These are phyloP conservation scores for Microcebus murinus DNA, from an alignment of 2,113 vertebrate genomes.

Conservation along the genomic window DNA sequence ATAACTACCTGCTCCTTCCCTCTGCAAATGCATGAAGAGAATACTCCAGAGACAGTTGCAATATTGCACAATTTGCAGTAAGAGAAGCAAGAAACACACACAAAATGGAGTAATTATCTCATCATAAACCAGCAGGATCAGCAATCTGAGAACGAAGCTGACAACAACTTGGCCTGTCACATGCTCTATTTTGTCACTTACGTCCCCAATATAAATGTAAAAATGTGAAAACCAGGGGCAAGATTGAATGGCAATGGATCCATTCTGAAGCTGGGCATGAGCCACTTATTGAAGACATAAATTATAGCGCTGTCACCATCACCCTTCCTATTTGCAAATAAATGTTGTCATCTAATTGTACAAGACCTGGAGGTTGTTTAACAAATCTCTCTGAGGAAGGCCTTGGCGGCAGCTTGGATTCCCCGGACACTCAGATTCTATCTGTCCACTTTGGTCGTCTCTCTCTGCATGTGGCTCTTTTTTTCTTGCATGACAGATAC, in stretches of 20 bases:
- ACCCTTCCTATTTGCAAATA: slow-evolving; percentile 83
- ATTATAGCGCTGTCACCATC: slow-evolving; percentile 85
- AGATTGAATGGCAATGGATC: slow-evolving; percentile 75
- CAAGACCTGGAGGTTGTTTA: slow-evolving; percentile 82
- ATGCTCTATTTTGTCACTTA: slow-evolving; percentile 75
- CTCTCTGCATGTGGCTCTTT: not conserved
- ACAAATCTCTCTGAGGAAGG: slow-evolving; percentile 77
- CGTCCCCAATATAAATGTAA: slow-evolving; percentile 76
- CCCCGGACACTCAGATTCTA: slow-evolving; percentile 74
- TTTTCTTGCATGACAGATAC: slow-evolving; percentile 1
- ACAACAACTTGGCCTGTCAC: slow-evolving; percentile 74
- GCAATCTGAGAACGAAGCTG: slow-evolving; percentile 77
- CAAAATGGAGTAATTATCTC: slow-evolving; percentile 82
- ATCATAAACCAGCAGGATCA: slow-evolving; percentile 70
- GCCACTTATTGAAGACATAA: slow-evolving; percentile 84
- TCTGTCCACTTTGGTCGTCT: slow-evolving; percentile 53
- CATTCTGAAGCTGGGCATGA: slow-evolving; percentile 73
- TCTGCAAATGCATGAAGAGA: slow-evolving; percentile 57
- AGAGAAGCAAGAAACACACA: slow-evolving; percentile 72
- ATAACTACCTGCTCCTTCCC: slow-evolving; percentile 9
- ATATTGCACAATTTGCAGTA: slow-evolving; percentile 22
- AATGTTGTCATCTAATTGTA: slow-evolving; percentile 87
- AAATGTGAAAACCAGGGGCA: slow-evolving; percentile 72
- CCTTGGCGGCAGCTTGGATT: slow-evolving; percentile 58
- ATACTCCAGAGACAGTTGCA: slow-evolving; percentile 68